phyloP scores from a whole-genome alignment of 35 echinoderm and acorn worm species.

The Strongylocentrotus purpuratus region DNA sequence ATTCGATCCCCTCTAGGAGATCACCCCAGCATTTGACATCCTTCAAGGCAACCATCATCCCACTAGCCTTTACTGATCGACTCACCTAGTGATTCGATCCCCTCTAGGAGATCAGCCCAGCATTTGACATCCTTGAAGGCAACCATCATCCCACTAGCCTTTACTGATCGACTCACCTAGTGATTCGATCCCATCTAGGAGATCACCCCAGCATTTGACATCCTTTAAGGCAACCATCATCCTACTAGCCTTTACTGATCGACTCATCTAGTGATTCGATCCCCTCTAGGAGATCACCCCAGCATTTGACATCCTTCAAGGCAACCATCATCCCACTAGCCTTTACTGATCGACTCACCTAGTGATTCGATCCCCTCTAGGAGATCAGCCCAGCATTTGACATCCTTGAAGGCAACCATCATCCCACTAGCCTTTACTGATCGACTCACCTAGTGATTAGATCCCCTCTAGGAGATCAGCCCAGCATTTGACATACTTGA shows the following conservation, averaged over 20 bases:
- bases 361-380: not conserved
- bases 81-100: not conserved
- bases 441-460: not conserved
- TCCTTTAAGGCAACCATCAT: not conserved
- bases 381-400: not conserved
- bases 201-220: not conserved
- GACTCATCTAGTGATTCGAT: not conserved
- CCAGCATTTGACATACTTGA: not conserved
- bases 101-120: not conserved
- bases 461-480: not conserved
- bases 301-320: not conserved
- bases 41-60: not conserved
- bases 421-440: not conserved
- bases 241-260: not conserved
- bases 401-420: not conserved
- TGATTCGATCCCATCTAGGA: not conserved
- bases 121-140: not conserved
- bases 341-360: not conserved
- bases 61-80: not conserved
- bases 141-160: not conserved
- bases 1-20: not conserved
- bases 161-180: not conserved
- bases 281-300: not conserved
- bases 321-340: not conserved
- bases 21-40: not conserved